phyloP scores from a whole-genome alignment of 2,113 vertebrate genomes.

The Cyrtonyx montezumae region DNA sequence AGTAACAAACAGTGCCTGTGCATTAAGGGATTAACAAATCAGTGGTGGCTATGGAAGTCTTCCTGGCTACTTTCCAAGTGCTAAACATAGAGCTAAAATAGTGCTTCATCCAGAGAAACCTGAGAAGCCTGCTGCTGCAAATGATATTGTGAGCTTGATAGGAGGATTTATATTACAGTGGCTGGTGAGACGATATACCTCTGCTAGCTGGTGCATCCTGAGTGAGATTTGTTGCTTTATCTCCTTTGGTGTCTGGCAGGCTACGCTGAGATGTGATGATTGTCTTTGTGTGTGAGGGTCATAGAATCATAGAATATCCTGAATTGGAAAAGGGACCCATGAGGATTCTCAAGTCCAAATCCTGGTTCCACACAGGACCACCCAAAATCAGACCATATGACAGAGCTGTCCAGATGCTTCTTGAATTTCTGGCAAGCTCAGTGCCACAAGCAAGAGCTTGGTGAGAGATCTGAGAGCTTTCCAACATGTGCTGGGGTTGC shows the following conservation, averaged over 20 bases:
- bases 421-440: too few species aligned
- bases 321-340: too few species aligned
- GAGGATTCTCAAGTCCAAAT: too few species aligned
- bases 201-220: background rate
- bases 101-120: slow-evolving; percentile 40
- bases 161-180: slow-evolving; percentile 3
- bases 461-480: background rate
- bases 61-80: slow-evolving; percentile 52
- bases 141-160: background rate
- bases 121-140: background rate
- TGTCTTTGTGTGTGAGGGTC: background rate
- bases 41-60: slow-evolving; percentile 58
- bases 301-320: too few species aligned
- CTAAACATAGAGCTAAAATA: slow-evolving; percentile 32
- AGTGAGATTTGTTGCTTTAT: background rate
- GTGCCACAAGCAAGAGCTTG: background rate
- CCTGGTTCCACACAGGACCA: too few species aligned
- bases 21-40: slow-evolving; percentile 70
- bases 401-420: too few species aligned
- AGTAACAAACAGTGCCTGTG: slow-evolving; percentile 61
- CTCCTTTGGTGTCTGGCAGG: background rate
- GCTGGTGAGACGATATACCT: background rate
- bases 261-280: background rate
- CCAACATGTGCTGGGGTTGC: accelerated
- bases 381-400: too few species aligned